A percentile compares a stretch with the other conserved stretches of the same genome.
Evolutionary conservation across 2,113 vertebrate genomes (phyloP).

Genomic region (Arenaria interpres): DNA sequence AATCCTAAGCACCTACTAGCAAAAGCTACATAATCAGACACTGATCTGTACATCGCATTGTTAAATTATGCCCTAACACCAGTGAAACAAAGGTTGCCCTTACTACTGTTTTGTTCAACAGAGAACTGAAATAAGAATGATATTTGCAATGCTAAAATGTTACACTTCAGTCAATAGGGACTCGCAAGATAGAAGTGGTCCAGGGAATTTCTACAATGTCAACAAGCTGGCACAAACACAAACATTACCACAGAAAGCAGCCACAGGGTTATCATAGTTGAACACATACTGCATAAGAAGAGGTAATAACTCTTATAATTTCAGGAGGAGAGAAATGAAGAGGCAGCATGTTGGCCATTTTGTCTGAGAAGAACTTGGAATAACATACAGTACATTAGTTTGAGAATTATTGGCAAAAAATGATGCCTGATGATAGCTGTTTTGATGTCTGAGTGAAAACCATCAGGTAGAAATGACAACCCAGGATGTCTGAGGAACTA

Average conservation of each 20-base stretch:
- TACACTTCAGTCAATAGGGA: neutral
- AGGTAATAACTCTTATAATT: neutral
- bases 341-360: neutral
- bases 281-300: neutral
- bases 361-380: neutral
- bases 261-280: neutral
- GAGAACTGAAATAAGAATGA: neutral
- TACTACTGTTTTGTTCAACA: neutral
- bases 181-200: neutral
- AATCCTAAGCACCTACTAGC: neutral
- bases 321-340: neutral
- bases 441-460: neutral
- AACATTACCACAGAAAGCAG: neutral
- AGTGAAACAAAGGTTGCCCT: neutral
- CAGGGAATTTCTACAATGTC: neutral
- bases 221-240: neutral
- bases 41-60: accelerated
- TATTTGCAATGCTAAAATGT: neutral
- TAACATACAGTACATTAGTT: neutral
- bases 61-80: neutral
- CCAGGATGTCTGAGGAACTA: neutral
- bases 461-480: neutral
- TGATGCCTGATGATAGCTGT: neutral
- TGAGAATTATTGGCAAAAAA: neutral
- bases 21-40: neutral